phyloP scores from a whole-genome alignment of 1,140 invertebrate genomes.

The Drosophila nikananu region DNA sequence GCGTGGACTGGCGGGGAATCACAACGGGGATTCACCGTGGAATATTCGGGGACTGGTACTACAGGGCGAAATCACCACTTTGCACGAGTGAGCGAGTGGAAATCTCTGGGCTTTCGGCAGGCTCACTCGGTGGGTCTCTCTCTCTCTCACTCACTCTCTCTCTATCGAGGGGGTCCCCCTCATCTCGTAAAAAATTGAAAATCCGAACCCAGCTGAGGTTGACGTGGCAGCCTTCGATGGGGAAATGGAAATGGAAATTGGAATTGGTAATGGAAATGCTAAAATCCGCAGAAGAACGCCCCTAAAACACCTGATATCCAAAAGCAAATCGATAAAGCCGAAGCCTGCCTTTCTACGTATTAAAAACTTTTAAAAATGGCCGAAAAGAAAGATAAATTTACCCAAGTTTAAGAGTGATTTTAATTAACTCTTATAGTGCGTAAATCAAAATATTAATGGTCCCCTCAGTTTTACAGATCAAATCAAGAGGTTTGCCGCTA shows the following conservation, averaged over 20 bases:
- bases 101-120: slow-evolving; percentile 71
- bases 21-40: too few relatives aligned
- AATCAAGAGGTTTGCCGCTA: background rate
- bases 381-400: slow-evolving; percentile 3
- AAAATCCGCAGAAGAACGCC: slow-evolving; percentile 19
- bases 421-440: background rate
- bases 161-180: slow-evolving; percentile 47
- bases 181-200: slow-evolving; percentile 45
- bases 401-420: too few relatives aligned
- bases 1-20: too few relatives aligned
- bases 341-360: background rate
- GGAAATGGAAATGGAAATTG: slow-evolving; percentile 15
- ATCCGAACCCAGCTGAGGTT: slow-evolving; percentile 45
- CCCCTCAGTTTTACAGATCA: background rate
- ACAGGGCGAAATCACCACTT: slow-evolving; percentile 82
- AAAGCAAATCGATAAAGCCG: slow-evolving; percentile 18
- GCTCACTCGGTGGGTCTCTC: slow-evolving; percentile 42
- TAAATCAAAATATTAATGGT: slow-evolving; percentile 2
- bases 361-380: slow-evolving; percentile 11
- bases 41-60: too few relatives aligned
- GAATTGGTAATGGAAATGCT: slow-evolving; percentile 14
- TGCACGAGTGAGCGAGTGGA: slow-evolving; percentile 60
- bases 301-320: slow-evolving; percentile 26
- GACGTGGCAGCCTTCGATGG: slow-evolving; percentile 29
- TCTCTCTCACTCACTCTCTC: slow-evolving; percentile 23